Base-by-base conservation (phyloP, 2,888 invertebrate genomes). In the Pterostichus niger region DNA sequence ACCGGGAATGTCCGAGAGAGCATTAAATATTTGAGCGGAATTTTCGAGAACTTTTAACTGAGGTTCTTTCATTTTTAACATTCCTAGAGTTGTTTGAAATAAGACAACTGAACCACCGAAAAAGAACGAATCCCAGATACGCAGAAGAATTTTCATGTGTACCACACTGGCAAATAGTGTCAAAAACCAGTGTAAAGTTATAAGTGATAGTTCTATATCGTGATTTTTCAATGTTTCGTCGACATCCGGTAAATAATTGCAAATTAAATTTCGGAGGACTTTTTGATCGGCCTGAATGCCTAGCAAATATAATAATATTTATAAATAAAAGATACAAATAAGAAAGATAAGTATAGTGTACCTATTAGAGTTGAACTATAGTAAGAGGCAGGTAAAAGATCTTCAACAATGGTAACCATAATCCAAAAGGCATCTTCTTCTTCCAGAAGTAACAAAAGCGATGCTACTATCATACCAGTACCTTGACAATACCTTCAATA, bases 371-470 rank as follows among this genome's bases (percentile, higher is more conserved):
- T 98, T 84, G 97, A 96, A 83, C 98, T 98, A 90, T 98, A 99
- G 91, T 99, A 99, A 1, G 98, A 98, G 78, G 99, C 97, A 49
- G 99, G 99, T 85, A 99, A 91, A 11, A 99, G 92, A 90, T 99
- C 99, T 92, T 99, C 99, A n/a, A 99, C 97, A 86, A 99, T 97
- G 4, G 98, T 96, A 86, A 98, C 96, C 97, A 99, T 97, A 91
- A 99, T 96, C 99, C 99, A 99, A 91, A 99, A 99, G 54, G 97
- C 96, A 91, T 98, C 98, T 91, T 99, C 99, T 91, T 99, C 99
- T 90, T 99, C 99, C 92, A 99, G 93, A 84, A 99, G 93, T 6
- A 99, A 91, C 84, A 99, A 91, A 73, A 99, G 91, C 52, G 97
- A 97, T 13, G 98, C 98, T 35, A 96, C 98, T 89, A 99, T 98